phyloP scores from a whole-genome alignment of 2,888 invertebrate species.

The Sesia bembeciformis region DNA sequence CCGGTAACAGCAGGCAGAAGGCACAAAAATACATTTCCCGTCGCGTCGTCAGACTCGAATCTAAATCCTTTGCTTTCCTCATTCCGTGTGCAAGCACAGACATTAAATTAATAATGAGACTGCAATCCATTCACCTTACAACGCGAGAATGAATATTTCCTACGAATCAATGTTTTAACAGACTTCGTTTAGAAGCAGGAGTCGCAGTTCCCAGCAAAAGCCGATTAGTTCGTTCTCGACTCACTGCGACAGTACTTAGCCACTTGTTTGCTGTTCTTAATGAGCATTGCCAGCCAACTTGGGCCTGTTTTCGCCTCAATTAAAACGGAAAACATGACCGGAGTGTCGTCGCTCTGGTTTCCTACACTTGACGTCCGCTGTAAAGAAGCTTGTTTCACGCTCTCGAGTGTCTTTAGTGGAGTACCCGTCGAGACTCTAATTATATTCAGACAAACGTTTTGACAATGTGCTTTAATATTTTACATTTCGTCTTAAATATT shows the following conservation, averaged over 20 bases:
- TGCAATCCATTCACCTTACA: not conserved
- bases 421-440: not conserved
- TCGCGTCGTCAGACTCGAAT: not conserved
- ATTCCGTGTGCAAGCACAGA: not conserved
- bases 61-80: not conserved
- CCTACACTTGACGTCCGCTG: conserved; percentile 17
- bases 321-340: conserved; percentile 65
- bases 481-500: too few species aligned
- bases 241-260: conserved; percentile 52
- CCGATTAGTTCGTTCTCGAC: conserved; percentile 58
- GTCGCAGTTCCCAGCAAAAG: conserved; percentile 16
- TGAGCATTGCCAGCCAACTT: conserved; percentile 66
- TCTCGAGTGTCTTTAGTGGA: not conserved
- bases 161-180: not conserved
- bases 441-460: not conserved
- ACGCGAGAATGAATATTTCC: not conserved
- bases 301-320: conserved; percentile 63
- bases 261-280: conserved; percentile 70
- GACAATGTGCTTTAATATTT: too few species aligned
- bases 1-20: not conserved
- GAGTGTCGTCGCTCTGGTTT: conserved; percentile 41
- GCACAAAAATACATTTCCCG: not conserved
- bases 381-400: conserved; percentile 5
- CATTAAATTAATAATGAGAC: not conserved
- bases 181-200: not conserved